A percentile compares a stretch with the other conserved stretches of the same genome.
Conservation (phyloP, 2,888 invertebrate genomes). For the Nemurella pictetii region DNA sequence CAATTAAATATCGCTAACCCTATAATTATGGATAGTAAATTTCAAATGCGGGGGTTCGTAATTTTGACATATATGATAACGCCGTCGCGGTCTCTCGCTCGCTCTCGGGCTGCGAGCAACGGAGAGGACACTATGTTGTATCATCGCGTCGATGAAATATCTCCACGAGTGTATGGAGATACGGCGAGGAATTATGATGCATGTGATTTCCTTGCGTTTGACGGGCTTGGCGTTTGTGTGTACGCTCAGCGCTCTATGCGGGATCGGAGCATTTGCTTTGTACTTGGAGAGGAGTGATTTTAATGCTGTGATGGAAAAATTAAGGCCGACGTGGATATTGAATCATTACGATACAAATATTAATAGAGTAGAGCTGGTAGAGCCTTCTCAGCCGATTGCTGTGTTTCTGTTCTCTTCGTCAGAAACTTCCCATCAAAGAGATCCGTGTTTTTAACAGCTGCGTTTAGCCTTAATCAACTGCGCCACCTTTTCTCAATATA, state of each 20-base stretch:
- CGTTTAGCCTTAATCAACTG: not conserved
- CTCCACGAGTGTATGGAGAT: not conserved
- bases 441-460: not conserved
- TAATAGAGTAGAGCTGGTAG: too few species aligned
- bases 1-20: constrained; percentile 81
- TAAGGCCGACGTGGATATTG: too few species aligned
- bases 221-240: not conserved
- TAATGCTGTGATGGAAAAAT: too few species aligned
- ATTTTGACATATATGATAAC: constrained; percentile 42
- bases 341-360: too few species aligned
- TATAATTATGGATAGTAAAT: constrained; percentile 86
- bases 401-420: too few species aligned
- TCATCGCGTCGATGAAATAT: constrained; percentile 9
- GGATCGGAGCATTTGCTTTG: not conserved
- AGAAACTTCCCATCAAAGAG: too few species aligned
- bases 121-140: not conserved
- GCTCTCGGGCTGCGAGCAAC: not conserved
- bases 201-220: not conserved
- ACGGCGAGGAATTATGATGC: constrained; percentile 21
- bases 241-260: not conserved
- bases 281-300: not conserved
- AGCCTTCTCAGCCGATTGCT: too few species aligned
- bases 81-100: constrained; percentile 25
- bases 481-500: not conserved
- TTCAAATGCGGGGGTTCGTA: constrained; percentile 67